Evolutionary conservation across 2,113 vertebrate genomes (phyloP).

Genomic region (Macheiramphus alcinus): DNA sequence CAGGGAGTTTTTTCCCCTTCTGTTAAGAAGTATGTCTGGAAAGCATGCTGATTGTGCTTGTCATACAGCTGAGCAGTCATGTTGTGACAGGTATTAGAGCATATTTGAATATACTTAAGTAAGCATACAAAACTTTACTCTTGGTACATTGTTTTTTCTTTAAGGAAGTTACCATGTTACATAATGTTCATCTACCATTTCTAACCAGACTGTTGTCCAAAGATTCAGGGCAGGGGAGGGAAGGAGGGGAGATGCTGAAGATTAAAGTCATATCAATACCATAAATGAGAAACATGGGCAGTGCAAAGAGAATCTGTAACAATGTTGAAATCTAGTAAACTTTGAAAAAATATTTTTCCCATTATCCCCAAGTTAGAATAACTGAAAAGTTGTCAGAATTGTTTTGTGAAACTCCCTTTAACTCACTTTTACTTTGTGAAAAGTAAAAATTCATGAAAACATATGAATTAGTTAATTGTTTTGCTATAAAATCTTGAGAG

Average conservation of each 20-base stretch:
- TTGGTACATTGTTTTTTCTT: neutral
- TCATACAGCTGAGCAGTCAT: neutral
- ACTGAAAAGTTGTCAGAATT: neutral
- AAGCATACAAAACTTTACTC: neutral
- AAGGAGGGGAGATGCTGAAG: neutral
- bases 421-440: no score
- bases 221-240: neutral
- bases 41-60: neutral
- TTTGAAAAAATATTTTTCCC: neutral
- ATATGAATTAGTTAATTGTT: neutral
- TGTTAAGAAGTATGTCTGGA: neutral
- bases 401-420: neutral
- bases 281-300: neutral
- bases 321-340: neutral
- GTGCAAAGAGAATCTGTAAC: neutral
- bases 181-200: neutral
- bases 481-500: neutral
- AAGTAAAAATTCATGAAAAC: neutral
- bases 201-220: neutral
- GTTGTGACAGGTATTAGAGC: neutral
- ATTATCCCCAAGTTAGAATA: neutral
- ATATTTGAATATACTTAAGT: neutral
- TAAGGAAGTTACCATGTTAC: neutral
- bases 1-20: neutral
- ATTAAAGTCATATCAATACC: neutral